Conservation (phyloP, 2,888 invertebrate genomes). For the Eremobia ochroleuca region DNA sequence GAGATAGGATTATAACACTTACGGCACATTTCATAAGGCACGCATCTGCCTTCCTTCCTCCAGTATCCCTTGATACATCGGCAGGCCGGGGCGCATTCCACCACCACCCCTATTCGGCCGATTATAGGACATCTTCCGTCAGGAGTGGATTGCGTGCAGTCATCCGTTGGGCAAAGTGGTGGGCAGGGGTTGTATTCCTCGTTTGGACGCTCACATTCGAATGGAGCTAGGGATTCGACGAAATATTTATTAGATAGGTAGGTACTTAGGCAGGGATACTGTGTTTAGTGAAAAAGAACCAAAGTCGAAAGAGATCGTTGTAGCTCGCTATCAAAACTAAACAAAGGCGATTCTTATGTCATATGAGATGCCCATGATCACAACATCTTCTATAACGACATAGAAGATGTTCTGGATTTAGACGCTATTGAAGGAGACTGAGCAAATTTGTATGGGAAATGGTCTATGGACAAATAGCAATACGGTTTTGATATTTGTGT, state of each 20-base stretch:
- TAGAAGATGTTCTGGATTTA: too few species aligned
- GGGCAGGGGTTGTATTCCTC: conserved; percentile 74
- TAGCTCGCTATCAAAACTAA: background rate
- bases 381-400: too few species aligned
- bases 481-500: too few species aligned
- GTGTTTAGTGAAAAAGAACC: background rate
- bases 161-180: conserved; percentile 72
- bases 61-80: conserved; percentile 70
- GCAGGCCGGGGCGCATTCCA: conserved; percentile 72
- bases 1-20: conserved; percentile 30
- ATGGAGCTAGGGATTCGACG: conserved; percentile 68
- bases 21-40: conserved; percentile 71
- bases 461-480: too few species aligned
- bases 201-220: conserved; percentile 69
- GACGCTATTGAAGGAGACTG: too few species aligned
- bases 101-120: conserved; percentile 48
- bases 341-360: background rate
- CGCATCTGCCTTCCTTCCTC: conserved; percentile 71
- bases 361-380: too few species aligned
- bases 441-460: too few species aligned
- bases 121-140: conserved; percentile 65
- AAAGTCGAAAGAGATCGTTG: background rate
- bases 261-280: background rate
- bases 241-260: background rate
- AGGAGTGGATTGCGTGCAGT: conserved; percentile 71